Conservation (phyloP, 2,797 vertebrate species). For the Oryzias dopingdopingensis region DNA sequence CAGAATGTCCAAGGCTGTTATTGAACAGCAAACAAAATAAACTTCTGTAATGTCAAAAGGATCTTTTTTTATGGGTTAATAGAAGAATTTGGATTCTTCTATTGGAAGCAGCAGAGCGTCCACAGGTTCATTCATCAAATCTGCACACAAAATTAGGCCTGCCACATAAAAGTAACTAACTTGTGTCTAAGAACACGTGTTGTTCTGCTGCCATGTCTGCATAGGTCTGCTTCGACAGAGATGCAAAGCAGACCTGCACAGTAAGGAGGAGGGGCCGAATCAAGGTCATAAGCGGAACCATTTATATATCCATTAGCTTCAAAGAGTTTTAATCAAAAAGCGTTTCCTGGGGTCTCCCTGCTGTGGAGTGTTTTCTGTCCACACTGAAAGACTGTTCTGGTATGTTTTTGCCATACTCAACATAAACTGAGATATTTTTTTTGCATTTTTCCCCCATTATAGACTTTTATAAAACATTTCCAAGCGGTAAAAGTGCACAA, state of each 20-base stretch:
- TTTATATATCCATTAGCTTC: constrained; percentile 28
- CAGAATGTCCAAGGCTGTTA: too few relatives aligned
- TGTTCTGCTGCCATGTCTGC: constrained; percentile 16
- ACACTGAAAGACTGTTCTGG: constrained; percentile 4
- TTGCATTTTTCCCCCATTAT: not conserved
- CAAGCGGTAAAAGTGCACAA: constrained; percentile 4
- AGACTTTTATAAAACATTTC: constrained; percentile 4
- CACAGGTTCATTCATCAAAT: too few relatives aligned
- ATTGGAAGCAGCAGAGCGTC: too few relatives aligned
- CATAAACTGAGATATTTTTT: constrained; percentile 7
- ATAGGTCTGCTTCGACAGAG: constrained; percentile 7
- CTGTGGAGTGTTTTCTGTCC: constrained; percentile 25
- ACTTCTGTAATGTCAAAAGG: too few relatives aligned
- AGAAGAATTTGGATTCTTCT: too few relatives aligned
- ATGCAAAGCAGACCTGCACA: constrained; percentile 12
- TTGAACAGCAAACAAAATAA: too few relatives aligned
- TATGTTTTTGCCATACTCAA: constrained; percentile 22
- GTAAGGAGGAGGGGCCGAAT: constrained; percentile 26
- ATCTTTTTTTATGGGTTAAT: too few relatives aligned
- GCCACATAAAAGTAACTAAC: not conserved
- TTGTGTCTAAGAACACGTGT: constrained; percentile 32
- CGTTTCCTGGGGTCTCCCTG: constrained; percentile 17
- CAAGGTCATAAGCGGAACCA: constrained; percentile 28
- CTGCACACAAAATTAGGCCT: too few relatives aligned
- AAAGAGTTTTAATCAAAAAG: constrained; percentile 23